Evolutionary conservation across 2,797 vertebrate genomes (phyloP).

Genomic region (Chelidonichthys spinosus): DNA sequence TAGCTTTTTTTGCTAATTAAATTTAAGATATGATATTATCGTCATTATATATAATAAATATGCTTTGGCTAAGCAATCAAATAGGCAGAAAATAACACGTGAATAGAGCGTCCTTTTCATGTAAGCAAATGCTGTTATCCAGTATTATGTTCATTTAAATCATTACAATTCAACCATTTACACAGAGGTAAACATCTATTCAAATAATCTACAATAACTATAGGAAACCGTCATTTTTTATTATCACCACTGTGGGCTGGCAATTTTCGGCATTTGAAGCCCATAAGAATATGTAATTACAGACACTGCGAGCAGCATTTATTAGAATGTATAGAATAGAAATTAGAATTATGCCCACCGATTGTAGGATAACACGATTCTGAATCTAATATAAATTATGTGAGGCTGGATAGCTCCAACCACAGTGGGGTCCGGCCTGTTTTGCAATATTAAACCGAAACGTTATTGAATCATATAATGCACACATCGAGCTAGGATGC

Average conservation of each 20-base stretch:
- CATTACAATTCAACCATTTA: background rate
- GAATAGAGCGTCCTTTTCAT: background rate
- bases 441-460: slow-evolving; percentile 3
- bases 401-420: background rate
- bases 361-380: slow-evolving; percentile 4
- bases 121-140: background rate
- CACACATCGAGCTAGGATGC: background rate
- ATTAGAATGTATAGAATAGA: background rate
- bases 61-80: background rate
- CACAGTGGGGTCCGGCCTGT: slow-evolving; percentile 4
- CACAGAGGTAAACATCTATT: background rate
- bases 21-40: background rate
- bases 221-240: background rate
- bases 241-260: background rate
- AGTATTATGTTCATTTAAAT: slow-evolving; percentile 9
- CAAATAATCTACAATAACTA: background rate
- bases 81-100: background rate
- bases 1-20: background rate
- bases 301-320: background rate
- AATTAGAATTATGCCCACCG: background rate
- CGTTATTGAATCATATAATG: background rate
- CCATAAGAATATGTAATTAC: background rate
- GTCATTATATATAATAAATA: background rate
- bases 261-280: background rate
- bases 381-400: slow-evolving; percentile 32